These are phyloP conservation scores for Drosophila meridionalis DNA, from an alignment of 2,888 invertebrate species.

Conservation along the genomic window DNA sequence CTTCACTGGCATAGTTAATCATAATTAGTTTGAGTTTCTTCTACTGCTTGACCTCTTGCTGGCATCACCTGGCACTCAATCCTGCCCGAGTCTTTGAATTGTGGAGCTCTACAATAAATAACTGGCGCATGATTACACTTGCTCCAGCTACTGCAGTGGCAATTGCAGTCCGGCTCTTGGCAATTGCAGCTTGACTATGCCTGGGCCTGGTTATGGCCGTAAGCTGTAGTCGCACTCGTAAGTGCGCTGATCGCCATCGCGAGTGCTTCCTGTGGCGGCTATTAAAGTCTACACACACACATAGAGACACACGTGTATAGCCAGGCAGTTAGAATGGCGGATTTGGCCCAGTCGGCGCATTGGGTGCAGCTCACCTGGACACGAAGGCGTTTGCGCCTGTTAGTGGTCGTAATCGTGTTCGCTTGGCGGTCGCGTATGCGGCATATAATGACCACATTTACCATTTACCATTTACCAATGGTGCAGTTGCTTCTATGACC, in stretches of 20 bases:
- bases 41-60: neutral
- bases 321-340: conserved; percentile 50
- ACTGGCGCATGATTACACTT: conserved; percentile 73
- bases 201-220: conserved; percentile 60
- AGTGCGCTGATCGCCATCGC: conserved; percentile 80
- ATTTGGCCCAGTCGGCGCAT: conserved; percentile 54
- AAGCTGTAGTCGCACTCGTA: conserved; percentile 64
- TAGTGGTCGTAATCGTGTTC: conserved; percentile 59
- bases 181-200: conserved; percentile 22
- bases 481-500: conserved; percentile 53
- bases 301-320: conserved; percentile 5
- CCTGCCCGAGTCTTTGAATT: conserved; percentile 66
- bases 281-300: conserved; percentile 37
- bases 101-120: conserved; percentile 82
- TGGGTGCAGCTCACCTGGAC: conserved; percentile 54
- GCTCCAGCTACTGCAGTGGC: conserved; percentile 73
- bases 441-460: conserved; percentile 74
- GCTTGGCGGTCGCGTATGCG: conserved; percentile 57
- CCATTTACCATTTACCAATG: conserved; percentile 53
- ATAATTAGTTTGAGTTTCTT: conserved; percentile 35
- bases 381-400: conserved; percentile 63
- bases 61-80: conserved; percentile 31
- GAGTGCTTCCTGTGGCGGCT: conserved; percentile 73
- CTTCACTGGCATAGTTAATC: conserved; percentile 58
- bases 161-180: conserved; percentile 18